These are phyloP conservation scores for Eristalis pertinax DNA, from an alignment of 2,888 invertebrate genomes.

Conservation along the genomic window DNA sequence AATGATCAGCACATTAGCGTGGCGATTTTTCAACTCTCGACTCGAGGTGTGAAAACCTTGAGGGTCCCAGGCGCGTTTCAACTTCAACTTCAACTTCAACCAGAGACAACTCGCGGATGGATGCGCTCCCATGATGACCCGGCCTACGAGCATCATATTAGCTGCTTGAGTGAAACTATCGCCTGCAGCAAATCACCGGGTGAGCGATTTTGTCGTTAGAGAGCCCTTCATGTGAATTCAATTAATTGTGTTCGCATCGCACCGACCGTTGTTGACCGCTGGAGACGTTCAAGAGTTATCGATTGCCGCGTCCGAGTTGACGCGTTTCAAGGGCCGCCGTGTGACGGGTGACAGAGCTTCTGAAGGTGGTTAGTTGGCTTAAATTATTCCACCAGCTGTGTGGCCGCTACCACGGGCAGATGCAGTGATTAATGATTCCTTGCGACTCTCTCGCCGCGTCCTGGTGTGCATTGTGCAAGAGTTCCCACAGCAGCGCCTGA, in stretches of 20 bases:
- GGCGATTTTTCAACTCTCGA: slow-evolving; percentile 65
- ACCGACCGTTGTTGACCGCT: slow-evolving; percentile 3
- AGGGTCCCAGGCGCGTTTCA: slow-evolving; percentile 35
- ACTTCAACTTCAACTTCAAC: slow-evolving; percentile 3
- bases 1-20: slow-evolving; percentile 72
- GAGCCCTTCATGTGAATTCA: slow-evolving; percentile 53
- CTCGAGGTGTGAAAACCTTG: slow-evolving; percentile 70
- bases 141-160: slow-evolving; percentile 62
- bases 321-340: slow-evolving; percentile 54
- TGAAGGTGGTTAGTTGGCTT: slow-evolving; percentile 65
- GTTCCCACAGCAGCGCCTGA: slow-evolving; percentile 5
- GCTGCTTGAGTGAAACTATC: slow-evolving; percentile 59
- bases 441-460: slow-evolving; percentile 9
- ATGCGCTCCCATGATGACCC: slow-evolving; percentile 57
- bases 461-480: slow-evolving; percentile 14
- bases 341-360: slow-evolving; percentile 68
- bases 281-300: slow-evolving; percentile 53
- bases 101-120: slow-evolving; percentile 39
- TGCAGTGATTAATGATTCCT: slow-evolving; percentile 44
- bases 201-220: slow-evolving; percentile 68
- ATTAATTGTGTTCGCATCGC: slow-evolving; percentile 49
- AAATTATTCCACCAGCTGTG: slow-evolving; percentile 59
- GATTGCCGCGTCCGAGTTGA: slow-evolving; percentile 55
- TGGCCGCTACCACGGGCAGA: slow-evolving; percentile 45
- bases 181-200: slow-evolving; percentile 58